Base-by-base conservation (phyloP, 2,797 vertebrate species). In the Xerus rutilus region DNA sequence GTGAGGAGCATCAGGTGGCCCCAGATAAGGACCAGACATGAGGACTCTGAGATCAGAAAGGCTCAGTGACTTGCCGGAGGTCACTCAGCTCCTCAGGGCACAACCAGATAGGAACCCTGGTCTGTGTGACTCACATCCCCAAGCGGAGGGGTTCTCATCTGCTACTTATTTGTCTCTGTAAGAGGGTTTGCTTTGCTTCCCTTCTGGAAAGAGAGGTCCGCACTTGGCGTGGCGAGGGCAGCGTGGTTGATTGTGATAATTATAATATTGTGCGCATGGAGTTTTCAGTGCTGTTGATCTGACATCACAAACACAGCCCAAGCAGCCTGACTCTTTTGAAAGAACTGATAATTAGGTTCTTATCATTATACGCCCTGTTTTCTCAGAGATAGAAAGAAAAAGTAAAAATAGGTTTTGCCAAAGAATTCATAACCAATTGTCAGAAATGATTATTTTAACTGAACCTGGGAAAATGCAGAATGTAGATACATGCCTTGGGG, bases 181-280 rank as follows among this genome's bases (percentile, higher is more conserved):
- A 95, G 98, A 96, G 96, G 65, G 89, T 97, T 97, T 95, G 86
- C 95, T 95, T 82, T 97, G 92, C 96, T 98, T 98, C 93, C 86
- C n/a, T 94, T 91, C 96, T 25, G 14, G 90, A 95, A 54, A 47
- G 32, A 95, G 95, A 97, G 94, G 11, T 67, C 47, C 15, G 95
- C 93, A 72, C 95, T 97, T 97, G 74, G 94, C 96, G 93, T 96
- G 89, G 65, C 4, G 0, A 0, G 92, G 90, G 39, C 87, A 96
- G 79, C 83, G 9, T 65, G 96, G 93, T 52, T 86, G 97, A 97
- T 95, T 93, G 92, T 10, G 82, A 94, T 96, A 95, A 97, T 98
- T 97, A 97, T 65, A 91, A 91, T 79, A 86, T 3, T 18, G 86
- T 23, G 3, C 74, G 45, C 96, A 91, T 47, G 28, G 77, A 90